Base-by-base conservation (phyloP, 2,113 vertebrate species). In the Microcebus murinus region DNA sequence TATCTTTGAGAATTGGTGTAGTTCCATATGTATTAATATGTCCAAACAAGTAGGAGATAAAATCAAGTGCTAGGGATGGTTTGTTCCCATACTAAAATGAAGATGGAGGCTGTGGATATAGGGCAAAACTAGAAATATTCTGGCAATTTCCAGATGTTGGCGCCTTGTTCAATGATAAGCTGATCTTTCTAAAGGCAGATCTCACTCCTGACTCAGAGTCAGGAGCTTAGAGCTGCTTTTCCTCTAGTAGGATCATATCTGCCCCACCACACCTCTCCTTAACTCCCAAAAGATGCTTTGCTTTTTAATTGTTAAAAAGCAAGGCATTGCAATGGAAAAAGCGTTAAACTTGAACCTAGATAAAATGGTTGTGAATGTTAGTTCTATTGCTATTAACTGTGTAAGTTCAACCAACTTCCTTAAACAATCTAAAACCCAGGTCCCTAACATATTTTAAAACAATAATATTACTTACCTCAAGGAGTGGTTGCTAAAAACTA, bases 161-260 rank as follows among this genome's bases (percentile, higher is more conserved):
- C 25, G 8, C 27, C 39, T 67, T 48, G 0, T 27, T 70, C 25
- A 9, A 31, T 18, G 55, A 11, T 21, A 7, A 81, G 3, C 14
- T 59, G 15, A 20, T 52, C n/a, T 74, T n/a, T 25, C 67, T 18
- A 11, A 2, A 34, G 39, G 21, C 36, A 48, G 63, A 55, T 0
- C 0, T 45, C 15, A 4, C 34, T 12, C 27, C n/a, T 21, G 17
- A 42, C 36, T 18, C 52, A 2, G 20, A 4, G 0, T 31, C 4
- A 21, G 50, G 45, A 29, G 5, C 52, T 39, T 0, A 0, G 6
- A 57, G 52, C 8, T 21, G 4, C 20, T 8, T 57, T 52, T 48
- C 29, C 31, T 34, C 6, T 15, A 12, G 0, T 0, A 21, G 67
- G 23, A 42, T 36, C 1, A 0, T 0, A 2, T 17, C 6, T 17